Evolutionary conservation across 2,113 vertebrate genomes (phyloP), one percentile per base, ranked within the genome.

Genomic region (Tachycineta bicolor): DNA sequence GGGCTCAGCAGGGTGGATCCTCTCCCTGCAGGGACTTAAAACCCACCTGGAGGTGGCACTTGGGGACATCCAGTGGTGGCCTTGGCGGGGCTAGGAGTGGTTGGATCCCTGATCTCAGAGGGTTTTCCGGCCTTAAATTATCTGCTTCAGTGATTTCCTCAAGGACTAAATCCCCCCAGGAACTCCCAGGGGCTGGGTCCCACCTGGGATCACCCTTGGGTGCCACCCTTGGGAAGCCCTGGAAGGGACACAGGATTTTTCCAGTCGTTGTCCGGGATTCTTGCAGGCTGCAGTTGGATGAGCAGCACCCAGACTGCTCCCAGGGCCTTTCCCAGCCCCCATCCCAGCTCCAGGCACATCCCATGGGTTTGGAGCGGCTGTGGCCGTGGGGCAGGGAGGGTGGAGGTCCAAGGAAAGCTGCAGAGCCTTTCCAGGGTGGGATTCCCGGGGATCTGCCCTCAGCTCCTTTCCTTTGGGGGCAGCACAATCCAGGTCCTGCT

Each of bases 241-340:
- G 63, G 63, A 34, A 46, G 55, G 31, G 43, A 53, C 62, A n/a
- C 21, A 24, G 46, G 16, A 28, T 31, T 28, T 28, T 64, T 46
- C 33, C 64, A 14, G 3, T 10, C 6, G 1, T 49, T 74, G 7
- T 15, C 55, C 59, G 5, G 19, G 20, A 33, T 18, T 24, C 43
- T 44, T 26, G 24, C 18, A 18, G 60, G 47, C 7, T 84, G 41
- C 47, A 53, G 46, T 14, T 37, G 60, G 14, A 29, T 1, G 41
- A 15, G 31, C 31, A 44, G 15, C 16, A 2, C 28, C 3, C 0
- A 9, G 65, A 37, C 10, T 34, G 68, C 23, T 26, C 49, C 20
- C 6, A 21, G 7, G 0, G 5, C 9, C 3, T 1, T 14, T 41
- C 69, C 6, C 7, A 67, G 21, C 17, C 33, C 13, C 13, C 18